A percentile compares a stretch with the other conserved stretches of the same genome.
phyloP scores from a whole-genome alignment of 2,797 vertebrate genomes.

The Coregonus suidteri region DNA sequence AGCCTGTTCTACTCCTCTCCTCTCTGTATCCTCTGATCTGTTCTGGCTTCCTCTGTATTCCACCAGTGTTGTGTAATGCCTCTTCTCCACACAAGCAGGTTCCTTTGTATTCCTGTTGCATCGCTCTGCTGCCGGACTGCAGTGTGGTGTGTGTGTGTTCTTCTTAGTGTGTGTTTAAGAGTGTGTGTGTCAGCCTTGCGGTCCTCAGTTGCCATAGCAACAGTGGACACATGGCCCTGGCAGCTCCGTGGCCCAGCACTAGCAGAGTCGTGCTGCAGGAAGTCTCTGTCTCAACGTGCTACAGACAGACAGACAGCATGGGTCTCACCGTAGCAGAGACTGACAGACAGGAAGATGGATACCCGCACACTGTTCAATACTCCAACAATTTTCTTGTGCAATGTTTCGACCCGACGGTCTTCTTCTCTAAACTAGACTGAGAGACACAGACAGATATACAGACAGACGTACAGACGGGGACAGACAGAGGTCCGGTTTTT shows the following conservation, averaged over 20 bases:
- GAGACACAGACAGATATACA: too few species aligned
- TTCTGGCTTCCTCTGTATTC: constrained; percentile 59
- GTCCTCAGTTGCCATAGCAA: constrained; percentile 80
- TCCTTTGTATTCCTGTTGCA: constrained; percentile 81
- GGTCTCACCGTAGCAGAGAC: constrained; percentile 20
- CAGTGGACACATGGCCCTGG: constrained; percentile 76
- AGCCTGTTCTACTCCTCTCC: constrained; percentile 24
- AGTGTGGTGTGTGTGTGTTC: not conserved
- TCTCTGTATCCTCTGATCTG: constrained; percentile 55
- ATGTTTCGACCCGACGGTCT: not conserved
- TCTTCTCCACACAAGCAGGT: constrained; percentile 70
- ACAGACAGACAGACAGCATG: constrained; percentile 37
- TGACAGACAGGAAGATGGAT: constrained; percentile 7
- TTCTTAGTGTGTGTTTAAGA: not conserved
- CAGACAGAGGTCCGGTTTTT: not conserved
- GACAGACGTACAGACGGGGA: not conserved
- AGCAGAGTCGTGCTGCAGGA: constrained; percentile 76
- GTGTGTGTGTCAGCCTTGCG: constrained; percentile 69
- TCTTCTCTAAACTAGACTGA: not conserved
- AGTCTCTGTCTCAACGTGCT: constrained; percentile 63
- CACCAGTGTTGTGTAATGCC: constrained; percentile 76
- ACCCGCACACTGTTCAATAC: not conserved
- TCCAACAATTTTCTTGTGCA: not conserved
- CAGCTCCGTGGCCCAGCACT: constrained; percentile 70
- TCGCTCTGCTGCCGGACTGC: constrained; percentile 72